Evolutionary conservation across 2,888 invertebrate species (phyloP), one percentile per base, ranked within the genome.

Genomic region (Luffia ferchaultella): DNA sequence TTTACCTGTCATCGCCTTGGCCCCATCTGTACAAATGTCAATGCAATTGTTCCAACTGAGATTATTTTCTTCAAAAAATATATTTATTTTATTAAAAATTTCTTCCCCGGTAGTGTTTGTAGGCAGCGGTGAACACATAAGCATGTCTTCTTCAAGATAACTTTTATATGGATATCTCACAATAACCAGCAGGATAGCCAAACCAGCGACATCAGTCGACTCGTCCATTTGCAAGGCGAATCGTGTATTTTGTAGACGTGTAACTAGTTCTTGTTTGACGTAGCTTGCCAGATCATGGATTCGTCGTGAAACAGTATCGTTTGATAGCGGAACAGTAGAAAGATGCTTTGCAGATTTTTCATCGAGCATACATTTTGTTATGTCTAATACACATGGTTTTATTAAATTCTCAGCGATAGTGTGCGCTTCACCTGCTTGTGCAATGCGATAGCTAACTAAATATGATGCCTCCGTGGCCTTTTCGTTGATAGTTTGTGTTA

Each of bases 341-440:
- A 63, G 54, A 57, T 60, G 56, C 59, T 64, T 58, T 57, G 61
- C 61, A 57, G 56, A 53, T 60, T 59, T 65, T 62, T 55, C 67
- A 52, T 55, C 63, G 47, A 55, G 58, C 59, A 60, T 63, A 60
- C 63, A 49, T 53, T 57, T 55, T 61, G 62, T 42, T 53, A 55
- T 47, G 61, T 58, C 53, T 62, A 56, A 55, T n/a, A 42, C 43
- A 42, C 17, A 58, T 54, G 49, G 49, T 49, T 49, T 49, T 44
- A 59, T 62, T 55, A 62, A 58, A 52, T 58, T 58, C 54, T 63
- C 62, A 56, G 60, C 60, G 54, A 63, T 63, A 58, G 60, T 61
- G 55, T 62, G 60, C 51, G 56, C 56, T 58, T 62, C 55, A 52
- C 55, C 59, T 57, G 55, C 58, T 58, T 58, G 55, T 60, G 56